Evolutionary conservation across 2,888 invertebrate species (phyloP), one percentile per base, ranked within the genome.

Genomic region (Ethmia dodecea): DNA sequence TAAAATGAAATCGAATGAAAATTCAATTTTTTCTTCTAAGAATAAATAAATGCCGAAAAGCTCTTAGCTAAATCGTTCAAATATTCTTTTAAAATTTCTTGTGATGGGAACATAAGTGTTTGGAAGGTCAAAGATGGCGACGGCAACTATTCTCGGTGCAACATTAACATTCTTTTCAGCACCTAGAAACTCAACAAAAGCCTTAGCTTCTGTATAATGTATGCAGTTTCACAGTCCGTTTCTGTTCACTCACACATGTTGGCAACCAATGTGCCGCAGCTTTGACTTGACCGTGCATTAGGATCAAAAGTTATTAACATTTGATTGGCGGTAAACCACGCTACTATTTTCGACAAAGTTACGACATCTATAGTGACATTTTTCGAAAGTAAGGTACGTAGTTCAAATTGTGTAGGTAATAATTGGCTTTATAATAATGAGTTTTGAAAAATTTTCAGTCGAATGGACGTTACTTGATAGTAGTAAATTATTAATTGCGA

Each of bases 321-420:
- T 36, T 38, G 35, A 34, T 36, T 35, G 22, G 28, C 37, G 24
- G 38, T 40, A 38, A 33, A 31, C 34, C 42, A 43, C 40, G 38
- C 31, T 31, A 14, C 11, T 37, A 42, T 40, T 43, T 32, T 32
- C 32, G 32, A 32, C 32, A 36, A 47, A 29, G 50, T 62, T 62
- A 60, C 55, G 56, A 52, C 57, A 62, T 54, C 14, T 4, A 33
- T 36, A 49, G 62, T 55, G 62, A 64, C 63, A 66, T 60, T 55
- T 26, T 53, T 60, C 47, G 60, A 62, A 63, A 63, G 61, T 53
- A 48, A 32, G 43, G 22, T 22, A 22, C n/a, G 18, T 18, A 12
- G 45, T 11, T 3, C 11, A 26, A 43, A 49, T 37, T 45, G 32
- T 40, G 38, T 42, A 42, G 35, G 39, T 55, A 48, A 34, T 35